These are phyloP conservation scores for Ptychochromis oligacanthus DNA, from an alignment of 2,113 vertebrate genomes.

Conservation along the genomic window DNA sequence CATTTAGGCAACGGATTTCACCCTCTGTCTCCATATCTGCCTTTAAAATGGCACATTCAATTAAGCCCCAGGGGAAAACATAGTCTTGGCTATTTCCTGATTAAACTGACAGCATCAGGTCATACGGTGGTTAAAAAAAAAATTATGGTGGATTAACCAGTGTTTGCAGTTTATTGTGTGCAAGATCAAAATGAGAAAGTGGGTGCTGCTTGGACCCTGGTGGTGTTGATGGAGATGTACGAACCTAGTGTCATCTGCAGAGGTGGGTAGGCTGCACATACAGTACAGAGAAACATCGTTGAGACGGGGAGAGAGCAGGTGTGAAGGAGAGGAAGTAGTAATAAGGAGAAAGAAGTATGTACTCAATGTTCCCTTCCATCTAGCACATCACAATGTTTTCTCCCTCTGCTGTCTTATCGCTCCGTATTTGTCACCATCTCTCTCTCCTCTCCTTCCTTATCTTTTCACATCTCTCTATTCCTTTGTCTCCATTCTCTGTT, in stretches of 20 bases:
- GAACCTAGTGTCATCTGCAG: slow-evolving; percentile 12
- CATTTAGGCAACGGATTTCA: slow-evolving; percentile 9
- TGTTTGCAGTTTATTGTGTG: background rate
- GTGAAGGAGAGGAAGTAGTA: slow-evolving; percentile 1
- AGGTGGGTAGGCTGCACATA: slow-evolving; percentile 24
- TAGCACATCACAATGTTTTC: slow-evolving; percentile 15
- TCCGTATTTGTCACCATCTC: slow-evolving; percentile 13
- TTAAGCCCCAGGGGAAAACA: background rate
- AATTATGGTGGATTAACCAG: background rate
- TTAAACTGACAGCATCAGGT: slow-evolving; percentile 27
- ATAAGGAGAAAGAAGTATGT: slow-evolving; percentile 14
- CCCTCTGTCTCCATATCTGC: slow-evolving; percentile 8
- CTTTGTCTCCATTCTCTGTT: slow-evolving; percentile 3
- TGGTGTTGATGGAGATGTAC: slow-evolving; percentile 7
- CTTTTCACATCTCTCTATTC: background rate
- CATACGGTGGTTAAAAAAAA: background rate
- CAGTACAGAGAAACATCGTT: slow-evolving; percentile 18
- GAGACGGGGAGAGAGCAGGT: background rate
- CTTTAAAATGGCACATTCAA: slow-evolving; percentile 35
- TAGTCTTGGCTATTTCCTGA: slow-evolving; percentile 16
- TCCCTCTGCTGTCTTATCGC: background rate
- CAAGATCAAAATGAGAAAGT: background rate
- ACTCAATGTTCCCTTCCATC: slow-evolving; percentile 21
- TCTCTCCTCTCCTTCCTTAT: background rate
- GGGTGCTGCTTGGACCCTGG: background rate